Percentiles rank a stretch among this genome's conserved stretches.
phyloP scores from a whole-genome alignment of 2,797 vertebrate genomes.

The Oceanodroma leucorhoa region DNA sequence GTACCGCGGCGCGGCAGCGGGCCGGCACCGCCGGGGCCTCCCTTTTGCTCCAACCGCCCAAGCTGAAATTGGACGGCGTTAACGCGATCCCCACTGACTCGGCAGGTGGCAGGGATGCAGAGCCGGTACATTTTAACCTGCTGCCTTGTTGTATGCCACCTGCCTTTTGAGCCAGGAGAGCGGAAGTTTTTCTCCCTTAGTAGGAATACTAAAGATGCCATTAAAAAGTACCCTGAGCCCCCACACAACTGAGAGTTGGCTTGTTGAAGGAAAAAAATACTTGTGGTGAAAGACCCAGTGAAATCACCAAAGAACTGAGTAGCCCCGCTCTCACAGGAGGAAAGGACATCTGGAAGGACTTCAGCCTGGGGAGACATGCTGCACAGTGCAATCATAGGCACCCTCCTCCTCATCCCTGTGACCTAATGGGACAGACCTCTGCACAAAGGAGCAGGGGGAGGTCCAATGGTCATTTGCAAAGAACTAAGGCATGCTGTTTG shows the following conservation, averaged over 20 bases:
- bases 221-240: background rate
- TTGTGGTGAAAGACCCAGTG: background rate
- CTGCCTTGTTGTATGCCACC: too few species aligned
- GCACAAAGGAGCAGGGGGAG: background rate
- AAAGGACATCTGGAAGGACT: background rate
- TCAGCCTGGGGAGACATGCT: background rate
- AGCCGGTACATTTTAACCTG: accelerated
- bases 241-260: background rate
- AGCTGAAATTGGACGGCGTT: accelerated
- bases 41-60: accelerated
- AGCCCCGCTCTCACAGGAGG: accelerated
- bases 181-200: background rate
- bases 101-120: background rate
- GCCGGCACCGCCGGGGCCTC: accelerated
- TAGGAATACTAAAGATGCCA: background rate
- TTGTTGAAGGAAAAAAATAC: background rate
- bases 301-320: background rate
- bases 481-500: background rate
- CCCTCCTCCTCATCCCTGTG: background rate
- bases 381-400: background rate
- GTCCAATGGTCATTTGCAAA: background rate
- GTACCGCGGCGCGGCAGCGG: too few species aligned
- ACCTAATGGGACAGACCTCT: background rate
- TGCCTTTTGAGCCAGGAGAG: background rate
- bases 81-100: accelerated